phyloP scores from a whole-genome alignment of 2,888 invertebrate genomes.

The Orthosia incerta region DNA sequence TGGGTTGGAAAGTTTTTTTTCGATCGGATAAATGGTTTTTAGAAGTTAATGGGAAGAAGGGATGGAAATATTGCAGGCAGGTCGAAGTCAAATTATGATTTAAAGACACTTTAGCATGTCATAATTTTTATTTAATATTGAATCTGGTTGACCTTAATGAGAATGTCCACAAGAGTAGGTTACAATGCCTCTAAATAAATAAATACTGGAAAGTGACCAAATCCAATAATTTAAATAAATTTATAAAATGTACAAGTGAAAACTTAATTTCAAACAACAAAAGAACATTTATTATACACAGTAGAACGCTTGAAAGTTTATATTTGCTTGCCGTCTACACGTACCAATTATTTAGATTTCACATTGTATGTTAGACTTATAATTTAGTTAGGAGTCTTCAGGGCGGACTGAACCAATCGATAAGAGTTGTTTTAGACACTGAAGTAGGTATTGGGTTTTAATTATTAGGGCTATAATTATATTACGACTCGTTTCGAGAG shows the following conservation, averaged over 20 bases:
- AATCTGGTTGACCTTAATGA: not conserved
- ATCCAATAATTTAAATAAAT: not conserved
- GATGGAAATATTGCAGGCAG: too few relatives aligned
- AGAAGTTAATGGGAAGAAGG: too few relatives aligned
- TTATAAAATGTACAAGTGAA: slow-evolving; percentile 13
- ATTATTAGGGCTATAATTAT: slow-evolving; percentile 5
- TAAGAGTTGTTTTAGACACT: slow-evolving; percentile 37
- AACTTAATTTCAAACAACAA: slow-evolving; percentile 25
- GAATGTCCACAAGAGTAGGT: not conserved
- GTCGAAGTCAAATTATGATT: too few relatives aligned
- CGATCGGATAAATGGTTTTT: not conserved
- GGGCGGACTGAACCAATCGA: slow-evolving; percentile 55
- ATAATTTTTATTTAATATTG: too few relatives aligned
- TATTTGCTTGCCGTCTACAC: slow-evolving; percentile 21
- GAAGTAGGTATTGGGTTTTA: not conserved
- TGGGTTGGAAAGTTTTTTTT: not conserved
- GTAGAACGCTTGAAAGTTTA: slow-evolving; percentile 8
- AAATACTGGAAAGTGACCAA: not conserved
- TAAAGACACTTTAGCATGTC: too few relatives aligned
- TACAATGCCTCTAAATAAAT: not conserved
- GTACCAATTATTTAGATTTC: slow-evolving; percentile 52
- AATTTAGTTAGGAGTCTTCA: slow-evolving; percentile 58
- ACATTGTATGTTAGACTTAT: slow-evolving; percentile 59
- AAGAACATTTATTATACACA: slow-evolving; percentile 25
- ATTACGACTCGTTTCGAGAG: not conserved